phyloP scores from a whole-genome alignment of 2,888 invertebrate species.

The Monopis laevigella region DNA sequence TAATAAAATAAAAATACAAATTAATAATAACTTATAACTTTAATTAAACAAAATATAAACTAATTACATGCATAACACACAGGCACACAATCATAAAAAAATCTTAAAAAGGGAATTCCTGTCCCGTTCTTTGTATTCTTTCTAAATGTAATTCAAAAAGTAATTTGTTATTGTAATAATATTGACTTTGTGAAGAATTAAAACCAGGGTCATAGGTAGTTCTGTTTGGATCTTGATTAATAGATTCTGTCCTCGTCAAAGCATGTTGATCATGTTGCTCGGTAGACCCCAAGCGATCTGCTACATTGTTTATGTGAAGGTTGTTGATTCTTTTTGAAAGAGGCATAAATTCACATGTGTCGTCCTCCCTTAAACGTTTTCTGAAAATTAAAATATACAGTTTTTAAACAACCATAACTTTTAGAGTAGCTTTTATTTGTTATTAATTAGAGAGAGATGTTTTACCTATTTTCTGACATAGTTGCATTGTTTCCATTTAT shows the following conservation, averaged over 20 bases:
- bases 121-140: slow-evolving; percentile 74
- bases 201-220: slow-evolving; percentile 80
- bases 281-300: slow-evolving; percentile 31
- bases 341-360: slow-evolving; percentile 84
- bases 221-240: slow-evolving; percentile 24
- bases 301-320: slow-evolving; percentile 77
- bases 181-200: slow-evolving; percentile 79
- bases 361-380: slow-evolving; percentile 81
- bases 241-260: slow-evolving; percentile 32
- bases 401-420: neutral
- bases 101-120: slow-evolving; percentile 48
- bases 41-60: neutral
- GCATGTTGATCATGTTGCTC: slow-evolving; percentile 38
- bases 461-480: slow-evolving; percentile 60
- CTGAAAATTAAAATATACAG: slow-evolving; percentile 47
- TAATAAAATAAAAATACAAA: neutral
- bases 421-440: neutral
- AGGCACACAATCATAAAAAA: neutral
- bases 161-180: slow-evolving; percentile 88
- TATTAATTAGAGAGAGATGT: neutral
- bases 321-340: slow-evolving; percentile 91
- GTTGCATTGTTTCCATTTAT: slow-evolving; percentile 40
- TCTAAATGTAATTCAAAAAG: slow-evolving; percentile 87
- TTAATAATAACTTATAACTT: neutral
- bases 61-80: neutral